Percentiles rank a stretch among this genome's conserved stretches.
Evolutionary conservation across 2,113 vertebrate genomes (phyloP).

Genomic region (Silurus asotus): DNA sequence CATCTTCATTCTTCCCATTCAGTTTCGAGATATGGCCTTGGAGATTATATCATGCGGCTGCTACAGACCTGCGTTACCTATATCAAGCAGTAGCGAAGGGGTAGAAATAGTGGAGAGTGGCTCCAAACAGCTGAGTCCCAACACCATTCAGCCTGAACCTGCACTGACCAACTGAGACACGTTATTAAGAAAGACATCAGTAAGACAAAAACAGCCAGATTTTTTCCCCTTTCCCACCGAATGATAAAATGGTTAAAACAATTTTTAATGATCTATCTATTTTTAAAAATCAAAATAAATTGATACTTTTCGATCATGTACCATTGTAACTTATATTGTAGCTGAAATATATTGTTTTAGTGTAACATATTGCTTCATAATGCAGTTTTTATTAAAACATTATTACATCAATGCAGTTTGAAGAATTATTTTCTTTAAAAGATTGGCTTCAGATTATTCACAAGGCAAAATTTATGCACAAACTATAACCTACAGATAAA

Average conservation of each 20-base stretch:
- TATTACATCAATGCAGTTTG: background rate
- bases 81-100: background rate
- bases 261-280: background rate
- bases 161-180: background rate
- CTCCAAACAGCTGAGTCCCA: background rate
- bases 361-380: no score
- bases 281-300: background rate
- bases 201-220: background rate
- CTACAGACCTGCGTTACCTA: conserved; percentile 49
- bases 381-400: background rate
- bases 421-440: background rate
- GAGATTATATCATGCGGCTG: conserved; percentile 66
- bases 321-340: background rate
- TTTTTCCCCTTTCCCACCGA: background rate
- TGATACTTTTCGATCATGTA: background rate
- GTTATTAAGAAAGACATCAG: background rate
- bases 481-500: background rate
- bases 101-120: background rate
- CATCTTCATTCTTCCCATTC: background rate
- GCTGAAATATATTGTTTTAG: background rate
- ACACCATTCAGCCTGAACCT: conserved; percentile 12
- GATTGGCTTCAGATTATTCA: background rate
- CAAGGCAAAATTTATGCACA: background rate
- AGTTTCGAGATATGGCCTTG: conserved; percentile 67
- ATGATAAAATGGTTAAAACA: background rate